Percentiles rank a stretch among this genome's conserved stretches.
phyloP scores from a whole-genome alignment of 2,113 vertebrate species.

The Dipodomys merriami region DNA sequence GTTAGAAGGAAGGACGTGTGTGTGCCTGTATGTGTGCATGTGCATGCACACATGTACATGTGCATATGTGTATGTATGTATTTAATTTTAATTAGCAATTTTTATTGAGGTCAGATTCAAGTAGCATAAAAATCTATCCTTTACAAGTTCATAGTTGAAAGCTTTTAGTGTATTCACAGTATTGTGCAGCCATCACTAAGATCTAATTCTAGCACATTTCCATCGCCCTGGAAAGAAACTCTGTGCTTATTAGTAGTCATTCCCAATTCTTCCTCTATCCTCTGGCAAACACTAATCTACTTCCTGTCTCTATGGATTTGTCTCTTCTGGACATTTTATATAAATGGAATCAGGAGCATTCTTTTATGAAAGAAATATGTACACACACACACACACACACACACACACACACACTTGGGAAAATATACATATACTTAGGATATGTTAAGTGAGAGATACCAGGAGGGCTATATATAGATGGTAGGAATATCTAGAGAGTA shows the following conservation, averaged over 20 bases:
- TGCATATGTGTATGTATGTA: not conserved
- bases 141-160: not conserved
- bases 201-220: conserved; percentile 58
- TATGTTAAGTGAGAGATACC: not conserved
- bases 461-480: not conserved
- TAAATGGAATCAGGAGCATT: not conserved
- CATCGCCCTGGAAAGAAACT: not conserved
- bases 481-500: not conserved
- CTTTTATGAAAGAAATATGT: not conserved
- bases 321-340: conserved; percentile 8
- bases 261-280: not conserved
- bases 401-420: no score
- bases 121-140: not conserved
- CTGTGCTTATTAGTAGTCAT: conserved; percentile 22
- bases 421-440: not conserved
- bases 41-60: no score
- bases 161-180: not conserved
- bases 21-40: not conserved
- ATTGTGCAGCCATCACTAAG: not conserved
- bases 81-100: conserved; percentile 29
- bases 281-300: conserved; percentile 36
- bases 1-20: not conserved
- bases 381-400: no score
- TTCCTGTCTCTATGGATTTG: conserved; percentile 48
- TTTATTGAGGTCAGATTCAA: conserved; percentile 42